Conservation (phyloP, 2,888 invertebrate species). For the Pammene aurita region DNA sequence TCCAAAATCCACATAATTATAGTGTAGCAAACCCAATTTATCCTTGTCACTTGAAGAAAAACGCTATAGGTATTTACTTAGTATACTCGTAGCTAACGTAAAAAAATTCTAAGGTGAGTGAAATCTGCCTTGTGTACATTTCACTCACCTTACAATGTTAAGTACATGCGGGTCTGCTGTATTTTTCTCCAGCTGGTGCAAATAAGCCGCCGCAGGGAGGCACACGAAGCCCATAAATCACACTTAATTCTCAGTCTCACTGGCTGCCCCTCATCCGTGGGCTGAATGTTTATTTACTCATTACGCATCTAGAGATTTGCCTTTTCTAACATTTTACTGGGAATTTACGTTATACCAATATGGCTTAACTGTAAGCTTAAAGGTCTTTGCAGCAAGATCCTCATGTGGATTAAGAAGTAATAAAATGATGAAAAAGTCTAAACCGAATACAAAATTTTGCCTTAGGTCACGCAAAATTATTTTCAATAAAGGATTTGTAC, state of each 20-base stretch:
- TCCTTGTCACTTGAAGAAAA: too few relatives aligned
- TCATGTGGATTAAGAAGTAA: slow-evolving; percentile 1
- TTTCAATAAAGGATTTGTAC: too few relatives aligned
- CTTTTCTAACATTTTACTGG: slow-evolving; percentile 27
- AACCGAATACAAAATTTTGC: background rate
- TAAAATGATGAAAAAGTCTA: slow-evolving; percentile 1
- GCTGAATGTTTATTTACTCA: slow-evolving; percentile 67
- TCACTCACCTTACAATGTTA: too few relatives aligned
- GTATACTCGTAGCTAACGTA: too few relatives aligned
- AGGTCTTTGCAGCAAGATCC: background rate
- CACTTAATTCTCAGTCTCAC: slow-evolving; percentile 71
- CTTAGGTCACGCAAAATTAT: too few relatives aligned
- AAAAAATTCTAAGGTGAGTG: too few relatives aligned
- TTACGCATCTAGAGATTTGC: slow-evolving; percentile 40
- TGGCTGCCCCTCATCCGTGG: slow-evolving; percentile 66
- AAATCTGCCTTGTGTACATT: too few relatives aligned
- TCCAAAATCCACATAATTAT: too few relatives aligned
- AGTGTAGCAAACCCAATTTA: too few relatives aligned
- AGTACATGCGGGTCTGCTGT: slow-evolving; percentile 13
- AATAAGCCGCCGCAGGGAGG: slow-evolving; percentile 64
- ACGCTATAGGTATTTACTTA: too few relatives aligned
- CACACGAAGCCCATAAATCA: slow-evolving; percentile 77
- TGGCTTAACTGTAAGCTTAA: slow-evolving; percentile 9
- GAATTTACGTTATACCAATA: slow-evolving; percentile 27
- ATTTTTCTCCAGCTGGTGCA: slow-evolving; percentile 51